These are phyloP conservation scores for Pteronura brasiliensis DNA, from an alignment of 2,113 vertebrate genomes.

Conservation along the genomic window DNA sequence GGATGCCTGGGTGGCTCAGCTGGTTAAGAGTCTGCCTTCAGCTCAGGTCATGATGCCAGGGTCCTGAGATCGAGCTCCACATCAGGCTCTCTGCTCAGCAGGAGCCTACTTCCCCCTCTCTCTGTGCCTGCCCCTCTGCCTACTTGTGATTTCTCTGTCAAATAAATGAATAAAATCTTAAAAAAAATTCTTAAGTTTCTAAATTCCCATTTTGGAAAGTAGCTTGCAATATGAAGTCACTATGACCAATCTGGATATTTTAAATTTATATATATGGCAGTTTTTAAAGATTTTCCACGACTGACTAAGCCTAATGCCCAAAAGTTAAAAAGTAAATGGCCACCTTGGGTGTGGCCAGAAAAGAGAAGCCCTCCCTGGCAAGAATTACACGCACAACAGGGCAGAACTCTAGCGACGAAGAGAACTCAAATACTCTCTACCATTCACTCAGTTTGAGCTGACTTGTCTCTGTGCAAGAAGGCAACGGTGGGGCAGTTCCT, in stretches of 20 bases:
- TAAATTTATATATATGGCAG: background rate
- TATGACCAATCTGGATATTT: background rate
- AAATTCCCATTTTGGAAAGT: slow-evolving; percentile 14
- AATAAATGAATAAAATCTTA: no score
- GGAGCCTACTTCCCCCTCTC: no score
- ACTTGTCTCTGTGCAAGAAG: background rate
- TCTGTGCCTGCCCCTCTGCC: no score
- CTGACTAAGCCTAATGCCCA: background rate
- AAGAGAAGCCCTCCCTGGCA: background rate
- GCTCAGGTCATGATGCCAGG: no score
- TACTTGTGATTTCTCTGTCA: no score
- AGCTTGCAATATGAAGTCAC: background rate
- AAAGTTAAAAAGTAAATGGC: background rate
- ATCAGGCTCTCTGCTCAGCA: no score
- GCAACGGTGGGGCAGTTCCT: background rate
- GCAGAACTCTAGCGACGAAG: background rate
- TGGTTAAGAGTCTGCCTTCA: no score
- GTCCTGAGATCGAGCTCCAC: no score
- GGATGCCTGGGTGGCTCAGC: no score
- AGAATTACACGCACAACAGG: background rate
- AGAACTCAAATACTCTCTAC: background rate
- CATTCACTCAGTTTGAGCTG: background rate
- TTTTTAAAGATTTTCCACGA: background rate
- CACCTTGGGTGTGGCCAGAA: background rate
- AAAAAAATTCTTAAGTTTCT: background rate